phyloP scores from a whole-genome alignment of 2,113 vertebrate species.

The Lasiurus borealis region DNA sequence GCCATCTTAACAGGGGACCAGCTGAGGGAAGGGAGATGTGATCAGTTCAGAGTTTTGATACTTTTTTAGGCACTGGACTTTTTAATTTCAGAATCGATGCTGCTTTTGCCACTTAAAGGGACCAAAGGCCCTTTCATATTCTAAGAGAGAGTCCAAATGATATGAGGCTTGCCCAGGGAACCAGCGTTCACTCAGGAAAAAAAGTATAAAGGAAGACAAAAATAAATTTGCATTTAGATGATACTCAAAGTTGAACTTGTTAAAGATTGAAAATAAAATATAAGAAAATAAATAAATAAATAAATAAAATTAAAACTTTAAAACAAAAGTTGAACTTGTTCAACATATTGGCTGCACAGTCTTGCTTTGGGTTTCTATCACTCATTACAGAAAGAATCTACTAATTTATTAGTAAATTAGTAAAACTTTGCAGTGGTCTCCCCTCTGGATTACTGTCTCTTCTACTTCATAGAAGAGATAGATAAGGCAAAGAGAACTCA shows the following conservation, averaged over 20 bases:
- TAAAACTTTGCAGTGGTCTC: not conserved
- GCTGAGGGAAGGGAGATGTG: not conserved
- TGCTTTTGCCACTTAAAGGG: conserved; percentile 13
- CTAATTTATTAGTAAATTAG: not conserved
- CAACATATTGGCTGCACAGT: not conserved
- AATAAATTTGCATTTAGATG: not conserved
- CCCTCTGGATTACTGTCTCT: not conserved
- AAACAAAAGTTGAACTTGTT: not conserved
- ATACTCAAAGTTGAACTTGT: not conserved
- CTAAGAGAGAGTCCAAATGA: not conserved
- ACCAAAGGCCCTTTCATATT: conserved; percentile 3
- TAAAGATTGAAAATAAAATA: not conserved
- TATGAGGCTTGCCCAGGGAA: not conserved
- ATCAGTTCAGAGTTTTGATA: not conserved
- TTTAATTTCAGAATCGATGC: conserved; percentile 15
- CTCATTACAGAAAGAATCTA: not conserved
- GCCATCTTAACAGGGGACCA: not conserved
- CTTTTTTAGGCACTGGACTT: not conserved
- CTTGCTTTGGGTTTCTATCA: conserved; percentile 6
- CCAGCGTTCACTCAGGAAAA: not conserved
- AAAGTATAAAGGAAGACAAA: not conserved
- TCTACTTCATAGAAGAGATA: not conserved
- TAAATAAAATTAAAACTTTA: too few relatives aligned
- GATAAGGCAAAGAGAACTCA: not conserved
- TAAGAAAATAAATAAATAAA: too few relatives aligned